phyloP scores from a whole-genome alignment of 2,888 invertebrate genomes.

The Hirtodrosophila alboralis region DNA sequence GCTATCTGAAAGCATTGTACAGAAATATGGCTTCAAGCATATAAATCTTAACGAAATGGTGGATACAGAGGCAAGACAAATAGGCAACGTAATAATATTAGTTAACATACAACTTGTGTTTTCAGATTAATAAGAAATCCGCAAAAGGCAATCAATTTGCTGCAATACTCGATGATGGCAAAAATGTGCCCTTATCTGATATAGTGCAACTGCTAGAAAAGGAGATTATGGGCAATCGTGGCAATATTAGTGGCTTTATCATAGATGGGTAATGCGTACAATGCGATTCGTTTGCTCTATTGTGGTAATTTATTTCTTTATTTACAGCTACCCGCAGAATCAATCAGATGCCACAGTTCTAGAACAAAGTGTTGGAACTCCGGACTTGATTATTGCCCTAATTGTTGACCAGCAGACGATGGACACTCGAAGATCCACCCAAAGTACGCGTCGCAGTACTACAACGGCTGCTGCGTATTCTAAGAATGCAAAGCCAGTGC shows the following conservation, averaged over 20 bases:
- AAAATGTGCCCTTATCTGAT: constrained; percentile 93
- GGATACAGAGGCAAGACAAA: constrained; percentile 89
- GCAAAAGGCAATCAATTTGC: constrained; percentile 92
- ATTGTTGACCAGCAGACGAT: constrained; percentile 94
- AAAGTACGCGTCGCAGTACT: background rate
- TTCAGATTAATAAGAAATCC: constrained; percentile 78
- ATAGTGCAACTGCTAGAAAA: constrained; percentile 93
- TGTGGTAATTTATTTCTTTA: background rate
- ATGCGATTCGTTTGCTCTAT: too few species aligned
- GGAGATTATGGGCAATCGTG: constrained; percentile 88
- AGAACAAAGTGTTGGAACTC: constrained; percentile 89
- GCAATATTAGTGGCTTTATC: constrained; percentile 90
- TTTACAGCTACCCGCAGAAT: constrained; percentile 90
- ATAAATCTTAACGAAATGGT: constrained; percentile 96
- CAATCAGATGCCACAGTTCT: constrained; percentile 92
- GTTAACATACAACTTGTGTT: background rate
- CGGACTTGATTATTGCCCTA: constrained; percentile 90
- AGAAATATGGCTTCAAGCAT: constrained; percentile 96
- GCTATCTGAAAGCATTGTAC: constrained; percentile 95
- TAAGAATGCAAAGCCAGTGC: constrained; percentile 92
- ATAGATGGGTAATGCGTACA: constrained; percentile 94
- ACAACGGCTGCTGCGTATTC: constrained; percentile 91
- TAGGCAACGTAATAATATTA: background rate
- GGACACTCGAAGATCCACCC: constrained; percentile 86
- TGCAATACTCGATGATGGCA: constrained; percentile 93